Conservation (phyloP, 2,888 invertebrate species). For the Phortica magna region DNA sequence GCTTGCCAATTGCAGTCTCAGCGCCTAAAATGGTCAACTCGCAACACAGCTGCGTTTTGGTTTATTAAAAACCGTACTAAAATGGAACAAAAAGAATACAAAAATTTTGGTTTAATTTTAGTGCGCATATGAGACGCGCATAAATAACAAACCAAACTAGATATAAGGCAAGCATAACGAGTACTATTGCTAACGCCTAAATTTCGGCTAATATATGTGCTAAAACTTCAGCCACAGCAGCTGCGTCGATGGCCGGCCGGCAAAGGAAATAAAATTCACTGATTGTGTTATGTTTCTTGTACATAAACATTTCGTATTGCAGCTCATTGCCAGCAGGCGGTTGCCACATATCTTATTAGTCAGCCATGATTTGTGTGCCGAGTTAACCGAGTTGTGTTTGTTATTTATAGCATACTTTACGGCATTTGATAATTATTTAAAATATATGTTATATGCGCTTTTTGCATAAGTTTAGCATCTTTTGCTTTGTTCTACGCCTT, state of each 20-base stretch:
- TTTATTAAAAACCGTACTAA: slow-evolving; percentile 48
- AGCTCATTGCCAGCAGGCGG: slow-evolving; percentile 44
- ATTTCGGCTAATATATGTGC: slow-evolving; percentile 37
- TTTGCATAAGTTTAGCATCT: slow-evolving; percentile 45
- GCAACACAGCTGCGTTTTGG: neutral
- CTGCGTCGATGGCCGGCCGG: neutral
- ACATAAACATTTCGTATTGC: slow-evolving; percentile 38
- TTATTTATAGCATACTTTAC: slow-evolving; percentile 64
- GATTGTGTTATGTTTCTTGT: slow-evolving; percentile 50
- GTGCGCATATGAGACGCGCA: slow-evolving; percentile 40
- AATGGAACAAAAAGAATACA: slow-evolving; percentile 49
- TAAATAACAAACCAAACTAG: neutral
- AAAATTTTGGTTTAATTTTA: slow-evolving; percentile 68
- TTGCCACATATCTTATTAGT: slow-evolving; percentile 42
- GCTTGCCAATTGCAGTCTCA: neutral
- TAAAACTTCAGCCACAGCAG: neutral
- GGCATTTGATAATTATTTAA: slow-evolving; percentile 69
- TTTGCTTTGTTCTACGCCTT: slow-evolving; percentile 29
- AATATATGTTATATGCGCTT: slow-evolving; percentile 61
- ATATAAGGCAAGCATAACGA: neutral
- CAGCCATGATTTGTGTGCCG: slow-evolving; percentile 60
- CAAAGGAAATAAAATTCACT: slow-evolving; percentile 60
- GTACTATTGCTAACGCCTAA: slow-evolving; percentile 30
- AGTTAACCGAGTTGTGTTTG: slow-evolving; percentile 5
- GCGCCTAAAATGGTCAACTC: neutral